A percentile compares a stretch with the other conserved stretches of the same genome.
Conservation (phyloP, 2,797 vertebrate genomes). For the Enteromius mattozi region DNA sequence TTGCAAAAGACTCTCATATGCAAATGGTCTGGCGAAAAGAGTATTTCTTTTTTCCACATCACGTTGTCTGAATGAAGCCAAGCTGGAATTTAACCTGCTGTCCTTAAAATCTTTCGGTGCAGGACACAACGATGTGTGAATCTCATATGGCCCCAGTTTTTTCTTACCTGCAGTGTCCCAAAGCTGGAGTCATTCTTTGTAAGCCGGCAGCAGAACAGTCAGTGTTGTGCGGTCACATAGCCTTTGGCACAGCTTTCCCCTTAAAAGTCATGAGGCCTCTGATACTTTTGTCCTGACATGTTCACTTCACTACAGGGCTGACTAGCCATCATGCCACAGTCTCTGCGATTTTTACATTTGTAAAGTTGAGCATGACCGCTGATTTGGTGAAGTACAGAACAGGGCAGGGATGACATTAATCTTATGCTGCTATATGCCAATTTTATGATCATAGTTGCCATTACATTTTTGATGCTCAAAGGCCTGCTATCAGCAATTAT, state of each 20-base stretch:
- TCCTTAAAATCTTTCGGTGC: neutral
- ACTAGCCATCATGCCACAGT: constrained; percentile 7
- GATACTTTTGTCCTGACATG: constrained; percentile 36
- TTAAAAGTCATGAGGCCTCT: constrained; percentile 68
- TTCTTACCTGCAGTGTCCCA: constrained; percentile 27
- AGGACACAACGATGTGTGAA: constrained; percentile 8
- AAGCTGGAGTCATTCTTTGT: constrained; percentile 50
- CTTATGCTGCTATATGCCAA: neutral
- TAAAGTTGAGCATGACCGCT: neutral
- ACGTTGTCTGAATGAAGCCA: neutral
- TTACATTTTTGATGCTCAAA: constrained; percentile 52
- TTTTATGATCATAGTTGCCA: neutral
- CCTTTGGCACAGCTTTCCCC: constrained; percentile 73
- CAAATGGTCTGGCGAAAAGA: constrained; percentile 3
- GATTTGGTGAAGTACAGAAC: neutral
- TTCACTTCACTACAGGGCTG: constrained; percentile 18
- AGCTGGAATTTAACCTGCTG: neutral
- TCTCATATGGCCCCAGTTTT: neutral
- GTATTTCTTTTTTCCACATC: neutral
- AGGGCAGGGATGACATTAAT: constrained; percentile 71
- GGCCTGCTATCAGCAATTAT: constrained; percentile 65
- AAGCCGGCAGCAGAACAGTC: constrained; percentile 72
- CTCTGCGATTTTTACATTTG: neutral
- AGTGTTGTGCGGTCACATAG: constrained; percentile 75
- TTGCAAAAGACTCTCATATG: neutral